Base-by-base conservation (phyloP, 2,113 vertebrate species). In the Lophius piscatorius region DNA sequence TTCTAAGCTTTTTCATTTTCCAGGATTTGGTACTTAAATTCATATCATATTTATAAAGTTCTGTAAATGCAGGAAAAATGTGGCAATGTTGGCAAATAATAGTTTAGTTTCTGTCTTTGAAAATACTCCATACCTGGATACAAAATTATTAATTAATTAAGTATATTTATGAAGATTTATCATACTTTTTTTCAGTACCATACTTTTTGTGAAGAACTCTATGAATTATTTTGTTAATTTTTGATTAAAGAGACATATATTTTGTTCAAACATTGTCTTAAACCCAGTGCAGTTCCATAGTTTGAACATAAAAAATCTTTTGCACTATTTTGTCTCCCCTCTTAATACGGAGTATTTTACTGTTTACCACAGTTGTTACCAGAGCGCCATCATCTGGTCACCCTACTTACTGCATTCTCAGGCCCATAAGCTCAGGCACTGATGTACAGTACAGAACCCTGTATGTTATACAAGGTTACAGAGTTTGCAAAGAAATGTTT, bases 331-430 rank as follows among this genome's bases (percentile, higher is more conserved):
- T 18, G 29, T 5, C 21, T 16, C 9, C 16, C 5, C 29, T 31
- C 29, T 22, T 45, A 24, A 14, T 36, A 8, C 58, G 17, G 14
- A 0, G n/a, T 69, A 48, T 65, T 9, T 12, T 13, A 17, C 11
- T n/a, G 33, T 63, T 75, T 82, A n/a, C n/a, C 16, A 66, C 45
- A 54, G 39, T 63, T 80, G 74, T 74, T 72, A 71, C 82, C 41
- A 81, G 65, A 85, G 68, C 55, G 78, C 70, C 81, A 65, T 71
- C 81, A 45, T 65, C 70, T 87, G 82, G 83, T 74, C 59, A 68
- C 8, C 1, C 18, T 44, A 59, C 17, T 49, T 35, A 56, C 29
- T 9, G 0, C 70, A 71, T 24, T 36, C 36, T 3, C 9, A 44
- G 21, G 6, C 21, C 1, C 3, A 12, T 38, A 38, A 16, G 38